Conservation (phyloP, 2,888 invertebrate species). For the Horisme vitalbata region DNA sequence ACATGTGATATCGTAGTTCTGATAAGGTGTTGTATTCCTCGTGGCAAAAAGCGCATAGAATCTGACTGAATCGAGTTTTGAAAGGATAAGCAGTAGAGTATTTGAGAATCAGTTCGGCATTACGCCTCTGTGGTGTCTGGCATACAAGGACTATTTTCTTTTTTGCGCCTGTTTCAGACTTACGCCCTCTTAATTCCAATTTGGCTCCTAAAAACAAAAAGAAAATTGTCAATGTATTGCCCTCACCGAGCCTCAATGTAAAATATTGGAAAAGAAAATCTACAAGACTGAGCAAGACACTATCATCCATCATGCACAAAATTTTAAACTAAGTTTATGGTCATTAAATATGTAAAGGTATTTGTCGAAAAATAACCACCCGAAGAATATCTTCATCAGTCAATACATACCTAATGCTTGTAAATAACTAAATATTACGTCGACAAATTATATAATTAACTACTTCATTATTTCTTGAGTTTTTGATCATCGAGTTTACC, state of each 20-base stretch:
- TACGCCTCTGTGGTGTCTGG: slow-evolving; percentile 73
- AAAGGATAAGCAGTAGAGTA: slow-evolving; percentile 72
- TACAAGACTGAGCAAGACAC: slow-evolving; percentile 4
- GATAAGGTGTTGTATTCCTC: slow-evolving; percentile 60
- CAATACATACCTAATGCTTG: too few species aligned
- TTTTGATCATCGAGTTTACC: background rate
- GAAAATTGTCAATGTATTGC: slow-evolving; percentile 68
- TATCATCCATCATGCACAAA: slow-evolving; percentile 33
- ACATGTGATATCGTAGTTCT: slow-evolving; percentile 64
- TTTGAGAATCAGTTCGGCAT: slow-evolving; percentile 70
- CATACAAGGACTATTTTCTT: slow-evolving; percentile 74
- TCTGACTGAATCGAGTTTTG: slow-evolving; percentile 71
- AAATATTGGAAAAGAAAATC: too few species aligned
- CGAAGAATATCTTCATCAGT: too few species aligned
- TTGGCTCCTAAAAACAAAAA: slow-evolving; percentile 78
- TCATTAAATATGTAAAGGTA: too few species aligned
- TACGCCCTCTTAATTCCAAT: slow-evolving; percentile 72
- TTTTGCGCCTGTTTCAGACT: slow-evolving; percentile 61
- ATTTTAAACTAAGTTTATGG: background rate
- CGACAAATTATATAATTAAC: too few species aligned
- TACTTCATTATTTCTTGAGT: too few species aligned
- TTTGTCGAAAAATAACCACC: too few species aligned
- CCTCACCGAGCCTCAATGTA: slow-evolving; percentile 38
- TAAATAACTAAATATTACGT: too few species aligned
- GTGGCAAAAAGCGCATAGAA: slow-evolving; percentile 71